Evolutionary conservation across 2,888 invertebrate genomes (phyloP), one percentile per base, ranked within the genome.

Genomic region (Ischnus inquisitorius): DNA sequence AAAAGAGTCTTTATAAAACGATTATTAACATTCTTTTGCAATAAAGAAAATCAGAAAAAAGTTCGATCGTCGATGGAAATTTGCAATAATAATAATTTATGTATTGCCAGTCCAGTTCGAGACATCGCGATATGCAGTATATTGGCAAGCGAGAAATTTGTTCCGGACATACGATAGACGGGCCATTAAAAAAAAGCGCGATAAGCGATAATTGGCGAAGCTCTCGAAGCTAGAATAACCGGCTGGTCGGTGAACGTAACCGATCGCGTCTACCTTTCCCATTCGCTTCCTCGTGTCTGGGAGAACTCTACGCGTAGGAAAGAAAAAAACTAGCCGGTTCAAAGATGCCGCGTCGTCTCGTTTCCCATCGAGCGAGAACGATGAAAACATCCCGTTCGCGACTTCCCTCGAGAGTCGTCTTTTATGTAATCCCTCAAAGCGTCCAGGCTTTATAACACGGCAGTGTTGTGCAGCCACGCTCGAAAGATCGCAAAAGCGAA

Each of bases 401-500:
- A 19, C 22, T 46, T 62, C 12, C 28, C 60, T 25, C 19, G 34
- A 46, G 28, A 14, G 16, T 46, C 34, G n/a, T 12, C 46, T 25
- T 77, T 60, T 54, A 54, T 65, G 67, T 54, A 77, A 67, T 46
- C 34, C 14, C 25, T 22, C 54, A 22, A 28, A 25, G 34, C 28
- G 57, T 28, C 22, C 46, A 16, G 41, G 2, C 12, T n/a, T n/a
- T 14, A 5, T 25, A 12, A 41, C 22, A 22, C 28, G 72, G 10
- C 46, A 10, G 60, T 67, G 62, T n/a, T n/a, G 28, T 41, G 60
- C n/a, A n/a, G n/a, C 6, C 48, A 67, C 76, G 65, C 41, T 54
- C 76, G 65, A 65, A 65, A 39, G 77, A 85, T 81, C 83, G 84
- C 81, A 82, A 87, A 87, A 88, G 82, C 78, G 62, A 87, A 88